Evolutionary conservation across 2,797 vertebrate genomes (phyloP).

Genomic region (Spondyliosoma cantharus): DNA sequence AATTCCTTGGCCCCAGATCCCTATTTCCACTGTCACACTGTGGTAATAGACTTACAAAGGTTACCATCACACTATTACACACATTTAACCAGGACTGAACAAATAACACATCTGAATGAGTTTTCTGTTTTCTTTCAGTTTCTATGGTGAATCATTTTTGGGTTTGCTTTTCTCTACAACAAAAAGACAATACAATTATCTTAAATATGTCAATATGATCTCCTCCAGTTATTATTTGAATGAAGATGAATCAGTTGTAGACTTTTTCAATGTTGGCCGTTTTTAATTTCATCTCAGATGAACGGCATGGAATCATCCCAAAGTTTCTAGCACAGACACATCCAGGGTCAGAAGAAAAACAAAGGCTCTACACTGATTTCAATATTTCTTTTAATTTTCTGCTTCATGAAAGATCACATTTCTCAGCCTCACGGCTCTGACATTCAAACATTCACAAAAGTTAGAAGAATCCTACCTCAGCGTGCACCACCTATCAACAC

Average conservation of each 20-base stretch:
- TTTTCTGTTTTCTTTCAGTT: background rate
- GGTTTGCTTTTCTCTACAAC: constrained; percentile 6
- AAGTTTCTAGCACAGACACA: constrained; percentile 83
- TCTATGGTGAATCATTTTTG: background rate
- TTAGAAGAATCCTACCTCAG: constrained; percentile 36
- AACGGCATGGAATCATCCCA: constrained; percentile 83
- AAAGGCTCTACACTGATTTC: constrained; percentile 42
- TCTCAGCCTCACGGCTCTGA: constrained; percentile 13
- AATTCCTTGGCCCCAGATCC: constrained; percentile 60
- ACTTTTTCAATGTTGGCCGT: constrained; percentile 81
- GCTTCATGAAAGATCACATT: constrained; percentile 43
- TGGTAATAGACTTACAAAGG: constrained; percentile 27
- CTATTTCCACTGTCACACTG: constrained; percentile 38
- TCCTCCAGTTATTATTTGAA: constrained; percentile 55
- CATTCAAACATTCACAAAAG: constrained; percentile 42
- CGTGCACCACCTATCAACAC: constrained; percentile 69
- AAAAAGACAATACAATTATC: constrained; percentile 19
- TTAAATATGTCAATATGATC: constrained; percentile 26
- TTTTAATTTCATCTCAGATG: constrained; percentile 86
- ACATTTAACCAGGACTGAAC: constrained; percentile 44
- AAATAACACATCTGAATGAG: constrained; percentile 19
- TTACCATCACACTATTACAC: constrained; percentile 60
- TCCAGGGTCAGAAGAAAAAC: constrained; percentile 57
- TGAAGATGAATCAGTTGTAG: constrained; percentile 62
- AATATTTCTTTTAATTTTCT: constrained; percentile 46